phyloP scores from a whole-genome alignment of 2,888 invertebrate species.

The Drosophila testacea region DNA sequence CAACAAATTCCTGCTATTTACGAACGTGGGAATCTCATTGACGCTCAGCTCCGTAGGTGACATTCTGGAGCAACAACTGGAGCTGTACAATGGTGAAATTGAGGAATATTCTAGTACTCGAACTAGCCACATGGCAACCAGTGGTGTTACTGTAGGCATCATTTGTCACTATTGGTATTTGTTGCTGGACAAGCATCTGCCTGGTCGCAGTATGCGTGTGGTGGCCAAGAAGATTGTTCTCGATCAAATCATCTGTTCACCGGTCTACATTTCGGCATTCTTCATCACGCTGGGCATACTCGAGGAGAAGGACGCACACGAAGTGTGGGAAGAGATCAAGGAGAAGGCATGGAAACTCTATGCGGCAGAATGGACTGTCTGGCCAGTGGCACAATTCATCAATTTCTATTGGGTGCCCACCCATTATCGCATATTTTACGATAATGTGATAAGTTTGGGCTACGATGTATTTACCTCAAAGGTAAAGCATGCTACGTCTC shows the following conservation, averaged over 20 bases:
- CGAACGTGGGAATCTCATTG: constrained; percentile 92
- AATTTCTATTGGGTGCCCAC: constrained; percentile 95
- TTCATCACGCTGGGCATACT: constrained; percentile 91
- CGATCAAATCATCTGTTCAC: constrained; percentile 94
- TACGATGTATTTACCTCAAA: constrained; percentile 94
- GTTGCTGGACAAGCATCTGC: constrained; percentile 89
- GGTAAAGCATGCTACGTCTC: constrained; percentile 87
- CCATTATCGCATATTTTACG: constrained; percentile 93
- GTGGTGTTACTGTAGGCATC: constrained; percentile 91
- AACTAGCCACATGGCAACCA: constrained; percentile 91
- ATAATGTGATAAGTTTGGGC: constrained; percentile 93
- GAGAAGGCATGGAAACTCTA: constrained; percentile 92
- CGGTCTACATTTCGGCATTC: constrained; percentile 91
- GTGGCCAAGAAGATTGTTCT: constrained; percentile 92
- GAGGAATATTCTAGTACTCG: constrained; percentile 87
- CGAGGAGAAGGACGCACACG: constrained; percentile 88
- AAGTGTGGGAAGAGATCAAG: constrained; percentile 89
- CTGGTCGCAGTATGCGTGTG: constrained; percentile 88
- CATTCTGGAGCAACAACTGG: constrained; percentile 92
- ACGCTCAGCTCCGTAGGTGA: constrained; percentile 92
- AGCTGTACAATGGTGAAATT: constrained; percentile 87
- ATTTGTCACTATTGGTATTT: constrained; percentile 95
- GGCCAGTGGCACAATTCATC: constrained; percentile 97
- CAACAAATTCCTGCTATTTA: constrained; percentile 89
- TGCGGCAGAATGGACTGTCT: constrained; percentile 94